Evolutionary conservation across 2,888 invertebrate species (phyloP).

Genomic region (Rhogogaster chlorosoma): DNA sequence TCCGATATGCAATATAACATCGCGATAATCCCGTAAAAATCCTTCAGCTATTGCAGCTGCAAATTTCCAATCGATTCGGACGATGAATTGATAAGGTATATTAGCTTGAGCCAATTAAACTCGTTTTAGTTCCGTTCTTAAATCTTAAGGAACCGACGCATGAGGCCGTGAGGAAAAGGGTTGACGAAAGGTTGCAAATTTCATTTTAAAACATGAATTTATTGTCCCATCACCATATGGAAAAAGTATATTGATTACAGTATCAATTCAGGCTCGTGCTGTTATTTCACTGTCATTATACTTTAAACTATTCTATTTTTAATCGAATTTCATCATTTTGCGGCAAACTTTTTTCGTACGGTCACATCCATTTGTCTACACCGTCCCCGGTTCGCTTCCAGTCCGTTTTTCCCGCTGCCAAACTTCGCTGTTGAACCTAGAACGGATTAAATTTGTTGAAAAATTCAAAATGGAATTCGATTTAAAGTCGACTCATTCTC

Average conservation of each 20-base stretch:
- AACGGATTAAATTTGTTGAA: neutral
- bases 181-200: neutral
- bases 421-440: conserved; percentile 64
- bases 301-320: conserved; percentile 55
- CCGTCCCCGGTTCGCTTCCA: conserved; percentile 49
- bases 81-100: neutral
- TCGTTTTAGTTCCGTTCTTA: neutral
- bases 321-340: neutral
- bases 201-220: conserved; percentile 19
- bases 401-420: conserved; percentile 69
- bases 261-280: conserved; percentile 14
- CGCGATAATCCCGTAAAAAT: neutral
- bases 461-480: neutral
- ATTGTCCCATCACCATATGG: conserved; percentile 48
- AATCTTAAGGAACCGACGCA: neutral
- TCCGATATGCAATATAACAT: neutral
- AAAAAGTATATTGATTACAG: conserved; percentile 11
- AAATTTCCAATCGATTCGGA: neutral
- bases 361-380: conserved; percentile 40
- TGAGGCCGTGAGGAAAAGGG: neutral
- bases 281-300: conserved; percentile 14
- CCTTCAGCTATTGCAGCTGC: neutral
- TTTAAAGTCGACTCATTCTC: neutral
- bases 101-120: neutral
- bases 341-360: neutral